A percentile compares a stretch with the other conserved stretches of the same genome.
Evolutionary conservation across 2,113 vertebrate species (phyloP).

Genomic region (Crotalus viridis): DNA sequence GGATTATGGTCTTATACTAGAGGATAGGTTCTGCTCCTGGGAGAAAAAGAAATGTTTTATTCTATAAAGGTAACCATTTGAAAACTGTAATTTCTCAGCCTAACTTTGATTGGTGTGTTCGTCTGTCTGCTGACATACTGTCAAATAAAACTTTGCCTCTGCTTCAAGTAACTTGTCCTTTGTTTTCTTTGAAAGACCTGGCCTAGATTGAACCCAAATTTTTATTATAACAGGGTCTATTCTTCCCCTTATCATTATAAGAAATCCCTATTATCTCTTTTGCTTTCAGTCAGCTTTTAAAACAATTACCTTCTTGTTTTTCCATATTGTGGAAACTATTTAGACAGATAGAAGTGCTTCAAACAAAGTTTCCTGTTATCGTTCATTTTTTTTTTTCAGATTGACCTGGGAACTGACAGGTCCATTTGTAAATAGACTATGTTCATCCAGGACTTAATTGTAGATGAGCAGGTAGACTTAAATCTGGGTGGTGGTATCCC

Average conservation of each 20-base stretch:
- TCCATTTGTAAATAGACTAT: not conserved
- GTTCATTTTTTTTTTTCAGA: not conserved
- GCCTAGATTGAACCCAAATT: not conserved
- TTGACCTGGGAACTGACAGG: not conserved
- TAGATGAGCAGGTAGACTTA: not conserved
- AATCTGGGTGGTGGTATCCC: not conserved
- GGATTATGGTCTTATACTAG: not conserved
- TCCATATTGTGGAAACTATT: not conserved
- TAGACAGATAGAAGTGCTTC: not conserved
- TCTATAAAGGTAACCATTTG: not conserved
- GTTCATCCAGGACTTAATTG: not conserved
- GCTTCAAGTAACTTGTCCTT: not conserved
- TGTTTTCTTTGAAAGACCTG: not conserved
- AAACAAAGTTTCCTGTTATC: not conserved
- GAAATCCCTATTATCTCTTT: not conserved
- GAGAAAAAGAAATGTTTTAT: not conserved
- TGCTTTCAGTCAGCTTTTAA: not conserved
- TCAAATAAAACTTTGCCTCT: not conserved
- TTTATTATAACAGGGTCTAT: not conserved
- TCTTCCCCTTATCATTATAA: not conserved
- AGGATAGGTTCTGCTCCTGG: not conserved
- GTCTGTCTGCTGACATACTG: not conserved
- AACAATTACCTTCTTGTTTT: not conserved
- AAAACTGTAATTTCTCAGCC: not conserved
- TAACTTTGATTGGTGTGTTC: not conserved